Evolutionary conservation across 2,888 invertebrate species (phyloP).

Genomic region (Andrena bicolor): DNA sequence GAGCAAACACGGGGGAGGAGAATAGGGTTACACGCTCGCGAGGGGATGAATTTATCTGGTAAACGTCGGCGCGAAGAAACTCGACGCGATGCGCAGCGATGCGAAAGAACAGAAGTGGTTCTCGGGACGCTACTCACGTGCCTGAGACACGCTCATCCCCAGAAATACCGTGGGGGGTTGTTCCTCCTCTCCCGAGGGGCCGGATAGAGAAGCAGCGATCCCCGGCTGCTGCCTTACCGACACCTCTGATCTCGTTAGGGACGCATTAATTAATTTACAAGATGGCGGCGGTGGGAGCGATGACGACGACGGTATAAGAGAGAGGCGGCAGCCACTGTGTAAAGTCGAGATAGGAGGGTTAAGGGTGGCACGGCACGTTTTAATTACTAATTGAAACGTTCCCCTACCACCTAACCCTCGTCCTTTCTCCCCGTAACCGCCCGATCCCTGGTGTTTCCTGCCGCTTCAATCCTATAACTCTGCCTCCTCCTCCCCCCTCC

Average conservation of each 20-base stretch:
- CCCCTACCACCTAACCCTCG: slow-evolving; percentile 59
- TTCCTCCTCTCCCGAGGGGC: slow-evolving; percentile 63
- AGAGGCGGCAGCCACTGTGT: slow-evolving; percentile 59
- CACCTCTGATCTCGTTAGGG: slow-evolving; percentile 84
- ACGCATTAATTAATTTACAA: slow-evolving; percentile 83
- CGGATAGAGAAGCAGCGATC: slow-evolving; percentile 75
- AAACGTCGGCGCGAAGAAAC: slow-evolving; percentile 9
- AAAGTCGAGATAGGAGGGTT: slow-evolving; percentile 53
- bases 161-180: slow-evolving; percentile 42
- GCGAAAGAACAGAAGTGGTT: slow-evolving; percentile 42
- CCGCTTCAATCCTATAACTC: slow-evolving; percentile 66
- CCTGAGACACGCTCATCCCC: slow-evolving; percentile 37
- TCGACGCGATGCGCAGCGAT: slow-evolving; percentile 15
- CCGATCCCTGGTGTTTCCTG: slow-evolving; percentile 37
- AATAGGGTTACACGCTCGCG: background rate
- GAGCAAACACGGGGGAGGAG: background rate
- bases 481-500: slow-evolving; percentile 51
- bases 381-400: slow-evolving; percentile 82
- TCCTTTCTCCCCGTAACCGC: slow-evolving; percentile 40
- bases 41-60: slow-evolving; percentile 1
- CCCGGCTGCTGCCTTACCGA: slow-evolving; percentile 77
- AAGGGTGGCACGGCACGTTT: slow-evolving; percentile 74
- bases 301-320: slow-evolving; percentile 61
- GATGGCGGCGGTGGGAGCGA: slow-evolving; percentile 75
- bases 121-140: slow-evolving; percentile 43